Evolutionary conservation across 2,797 vertebrate genomes (phyloP).

Genomic region (Platalea minor): DNA sequence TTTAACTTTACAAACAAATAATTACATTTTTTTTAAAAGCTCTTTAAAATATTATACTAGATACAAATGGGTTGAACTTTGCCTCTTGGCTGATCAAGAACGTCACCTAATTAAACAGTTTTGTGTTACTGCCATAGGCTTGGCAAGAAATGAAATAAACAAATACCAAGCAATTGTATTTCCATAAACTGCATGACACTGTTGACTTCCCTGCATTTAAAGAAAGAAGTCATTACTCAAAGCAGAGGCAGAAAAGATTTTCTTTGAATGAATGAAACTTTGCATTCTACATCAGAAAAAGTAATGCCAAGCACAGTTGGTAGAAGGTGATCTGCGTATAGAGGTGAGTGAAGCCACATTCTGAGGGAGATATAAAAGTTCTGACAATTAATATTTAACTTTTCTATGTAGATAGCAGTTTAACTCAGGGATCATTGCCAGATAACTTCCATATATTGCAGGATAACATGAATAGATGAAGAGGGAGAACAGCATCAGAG

Average conservation of each 20-base stretch:
- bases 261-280: background rate
- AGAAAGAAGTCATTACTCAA: background rate
- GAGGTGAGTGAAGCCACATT: background rate
- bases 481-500: background rate
- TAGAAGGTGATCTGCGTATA: background rate
- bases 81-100: conserved; percentile 50
- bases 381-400: background rate
- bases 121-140: conserved; percentile 28
- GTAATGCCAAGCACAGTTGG: background rate
- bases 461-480: background rate
- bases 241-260: background rate
- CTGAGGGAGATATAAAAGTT: background rate
- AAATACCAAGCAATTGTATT: conserved; percentile 25
- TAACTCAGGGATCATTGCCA: background rate
- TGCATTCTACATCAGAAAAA: background rate
- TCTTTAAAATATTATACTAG: conserved; percentile 26
- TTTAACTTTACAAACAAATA: conserved; percentile 42
- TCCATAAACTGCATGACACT: conserved; percentile 1
- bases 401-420: background rate
- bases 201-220: background rate
- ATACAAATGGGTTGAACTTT: conserved; percentile 52
- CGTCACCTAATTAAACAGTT: conserved; percentile 51
- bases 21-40: background rate
- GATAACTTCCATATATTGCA: background rate
- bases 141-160: conserved; percentile 39